Conservation (phyloP, 2,797 vertebrate genomes). For the Mycteria americana region DNA sequence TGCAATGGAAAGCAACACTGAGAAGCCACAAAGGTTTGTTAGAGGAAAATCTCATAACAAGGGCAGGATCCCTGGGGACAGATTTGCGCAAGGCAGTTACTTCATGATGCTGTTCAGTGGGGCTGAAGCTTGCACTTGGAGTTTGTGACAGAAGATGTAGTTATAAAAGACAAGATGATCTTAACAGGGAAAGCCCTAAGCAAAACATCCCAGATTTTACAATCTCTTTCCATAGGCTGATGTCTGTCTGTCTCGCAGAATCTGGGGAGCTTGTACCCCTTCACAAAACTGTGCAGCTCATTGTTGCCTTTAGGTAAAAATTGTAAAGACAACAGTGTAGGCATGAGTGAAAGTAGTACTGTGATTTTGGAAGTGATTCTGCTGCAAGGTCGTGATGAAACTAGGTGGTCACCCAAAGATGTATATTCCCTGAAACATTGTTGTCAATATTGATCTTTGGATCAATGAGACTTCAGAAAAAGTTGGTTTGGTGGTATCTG, state of each 20-base stretch:
- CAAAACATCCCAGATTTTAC: not conserved
- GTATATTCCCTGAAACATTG: not conserved
- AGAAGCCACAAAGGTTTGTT: not conserved
- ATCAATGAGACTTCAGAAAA: not conserved
- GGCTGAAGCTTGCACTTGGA: not conserved
- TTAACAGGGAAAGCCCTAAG: not conserved
- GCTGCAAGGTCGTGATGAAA: not conserved
- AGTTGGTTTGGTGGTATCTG: not conserved
- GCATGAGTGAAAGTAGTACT: not conserved
- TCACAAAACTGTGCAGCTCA: not conserved
- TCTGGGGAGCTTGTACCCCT: not conserved
- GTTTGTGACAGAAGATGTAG: not conserved
- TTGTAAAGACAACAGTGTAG: not conserved
- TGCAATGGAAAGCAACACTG: not conserved
- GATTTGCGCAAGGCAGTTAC: not conserved
- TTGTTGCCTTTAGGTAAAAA: not conserved
- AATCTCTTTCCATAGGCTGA: not conserved
- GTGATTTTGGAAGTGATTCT: not conserved
- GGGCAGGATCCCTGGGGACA: not conserved
- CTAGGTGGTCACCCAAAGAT: not conserved
- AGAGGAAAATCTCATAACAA: not conserved
- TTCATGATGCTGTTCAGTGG: not conserved
- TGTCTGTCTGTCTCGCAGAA: not conserved
- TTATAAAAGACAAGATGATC: not conserved
- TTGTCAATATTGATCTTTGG: not conserved